Conservation (phyloP, 2,113 vertebrate genomes). For the Sturnus vulgaris region DNA sequence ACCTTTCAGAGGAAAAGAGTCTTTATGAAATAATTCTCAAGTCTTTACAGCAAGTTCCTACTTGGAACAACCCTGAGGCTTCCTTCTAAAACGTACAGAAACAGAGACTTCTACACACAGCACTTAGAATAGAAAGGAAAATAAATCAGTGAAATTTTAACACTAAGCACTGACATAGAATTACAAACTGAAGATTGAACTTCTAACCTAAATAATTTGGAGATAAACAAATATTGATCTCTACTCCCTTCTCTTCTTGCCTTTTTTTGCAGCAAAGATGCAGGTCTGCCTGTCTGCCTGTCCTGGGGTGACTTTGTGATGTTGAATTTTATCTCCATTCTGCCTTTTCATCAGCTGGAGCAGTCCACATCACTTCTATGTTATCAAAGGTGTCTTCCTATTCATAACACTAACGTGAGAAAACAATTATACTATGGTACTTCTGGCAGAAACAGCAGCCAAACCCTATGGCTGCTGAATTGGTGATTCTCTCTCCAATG, state of each 20-base stretch:
- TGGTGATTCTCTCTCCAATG: not conserved
- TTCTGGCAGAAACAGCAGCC: not conserved
- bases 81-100: not conserved
- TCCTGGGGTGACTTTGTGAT: too few species aligned
- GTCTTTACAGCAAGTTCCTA: not conserved
- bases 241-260: not conserved
- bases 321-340: too few species aligned
- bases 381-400: not conserved
- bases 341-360: not conserved
- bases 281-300: not conserved
- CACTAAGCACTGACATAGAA: not conserved
- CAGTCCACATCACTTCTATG: not conserved
- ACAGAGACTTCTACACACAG: not conserved
- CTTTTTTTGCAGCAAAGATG: not conserved
- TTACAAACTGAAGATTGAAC: not conserved
- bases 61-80: not conserved
- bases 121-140: not conserved
- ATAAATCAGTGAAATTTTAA: not conserved
- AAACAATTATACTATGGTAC: not conserved
- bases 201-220: not conserved
- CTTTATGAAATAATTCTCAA: not conserved
- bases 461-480: not conserved
- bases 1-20: not conserved
- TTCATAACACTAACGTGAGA: not conserved
- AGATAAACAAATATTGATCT: not conserved